Evolutionary conservation across 2,797 vertebrate species (phyloP), one percentile per base, ranked within the genome.

Genomic region (Cuculus canorus): DNA sequence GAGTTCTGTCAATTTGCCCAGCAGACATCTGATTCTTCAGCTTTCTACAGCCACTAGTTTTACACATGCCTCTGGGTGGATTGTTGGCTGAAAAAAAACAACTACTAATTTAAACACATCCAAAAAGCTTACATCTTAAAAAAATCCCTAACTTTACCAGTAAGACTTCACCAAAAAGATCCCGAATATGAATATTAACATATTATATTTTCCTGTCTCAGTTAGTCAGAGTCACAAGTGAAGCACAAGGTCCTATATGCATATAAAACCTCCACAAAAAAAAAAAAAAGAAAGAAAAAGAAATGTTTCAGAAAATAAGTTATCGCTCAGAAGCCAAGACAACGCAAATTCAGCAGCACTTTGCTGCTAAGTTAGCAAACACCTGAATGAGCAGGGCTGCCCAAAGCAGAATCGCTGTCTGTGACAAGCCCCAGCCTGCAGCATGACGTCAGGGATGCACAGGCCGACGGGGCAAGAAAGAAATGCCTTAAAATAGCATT

Each of bases 1-100:
- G 98, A 98, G 98, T 97, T 98, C 98, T 98, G 98, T 98, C 98
- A 98, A 97, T 98, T 98, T 98, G 97, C 98, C 97, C 98, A 98
- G 98, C 96, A 97, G 97, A 98, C 97, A 97, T 97, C 98, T 98
- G 98, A 98, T 98, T 98, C 98, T 97, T 95, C 96, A 97, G 97
- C 96, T 97, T 97, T 97, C 94, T 85, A 92, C 91, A 98, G 96
- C 95, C 95, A 96, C 97, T 97, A 96, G 96, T 97, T 98, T 98
- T 97, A 98, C 96, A 97, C 94, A 94, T 82, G 97, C 97, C 96
- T 97, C 85, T 4, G 88, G 98, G 95, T 45, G 43, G 16, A 45
- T 17, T 45, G 16, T 45, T 45, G 16, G 43, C 61, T 43, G 25
- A 30, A 88, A 92, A 92, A 97, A 95, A 86, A 68, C 94, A 97